Evolutionary conservation across 2,888 invertebrate species (phyloP).

Genomic region (Athrips mouffetella): DNA sequence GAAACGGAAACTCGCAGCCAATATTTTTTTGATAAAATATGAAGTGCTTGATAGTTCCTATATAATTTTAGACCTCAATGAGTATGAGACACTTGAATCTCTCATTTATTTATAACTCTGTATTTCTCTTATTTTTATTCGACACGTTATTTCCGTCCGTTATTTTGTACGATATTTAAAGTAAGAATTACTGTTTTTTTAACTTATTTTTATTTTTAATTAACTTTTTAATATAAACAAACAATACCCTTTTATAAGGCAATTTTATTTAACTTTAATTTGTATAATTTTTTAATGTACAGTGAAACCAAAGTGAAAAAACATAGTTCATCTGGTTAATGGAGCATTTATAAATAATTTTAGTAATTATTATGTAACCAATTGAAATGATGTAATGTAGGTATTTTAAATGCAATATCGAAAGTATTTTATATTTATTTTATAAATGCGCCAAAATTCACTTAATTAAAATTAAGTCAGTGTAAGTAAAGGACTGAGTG

Average conservation of each 20-base stretch:
- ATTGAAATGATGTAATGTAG: neutral
- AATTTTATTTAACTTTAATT: slow-evolving; percentile 10
- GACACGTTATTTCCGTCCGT: slow-evolving; percentile 39
- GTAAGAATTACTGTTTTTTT: slow-evolving; percentile 16
- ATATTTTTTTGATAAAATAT: slow-evolving; percentile 38
- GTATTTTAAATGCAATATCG: neutral
- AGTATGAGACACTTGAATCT: slow-evolving; percentile 17
- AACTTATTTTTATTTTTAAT: slow-evolving; percentile 14
- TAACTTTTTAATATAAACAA: neutral
- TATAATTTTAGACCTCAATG: slow-evolving; percentile 37
- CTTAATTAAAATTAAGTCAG: slow-evolving; percentile 17
- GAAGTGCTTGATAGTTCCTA: slow-evolving; percentile 72
- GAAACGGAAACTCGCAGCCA: slow-evolving; percentile 49
- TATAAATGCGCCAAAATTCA: slow-evolving; percentile 12
- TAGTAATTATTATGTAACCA: neutral
- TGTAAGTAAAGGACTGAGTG: slow-evolving; percentile 56
- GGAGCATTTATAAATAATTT: neutral
- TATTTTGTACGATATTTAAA: slow-evolving; percentile 27
- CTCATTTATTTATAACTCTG: slow-evolving; percentile 20
- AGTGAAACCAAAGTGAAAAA: slow-evolving; percentile 18
- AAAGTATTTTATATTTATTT: slow-evolving; percentile 4
- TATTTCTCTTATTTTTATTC: slow-evolving; percentile 20
- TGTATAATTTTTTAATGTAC: slow-evolving; percentile 1
- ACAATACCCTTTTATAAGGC: slow-evolving; percentile 13
- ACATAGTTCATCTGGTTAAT: slow-evolving; percentile 3